Base-by-base conservation (phyloP, 2,888 invertebrate genomes). In the Eristalinus aeneus region DNA sequence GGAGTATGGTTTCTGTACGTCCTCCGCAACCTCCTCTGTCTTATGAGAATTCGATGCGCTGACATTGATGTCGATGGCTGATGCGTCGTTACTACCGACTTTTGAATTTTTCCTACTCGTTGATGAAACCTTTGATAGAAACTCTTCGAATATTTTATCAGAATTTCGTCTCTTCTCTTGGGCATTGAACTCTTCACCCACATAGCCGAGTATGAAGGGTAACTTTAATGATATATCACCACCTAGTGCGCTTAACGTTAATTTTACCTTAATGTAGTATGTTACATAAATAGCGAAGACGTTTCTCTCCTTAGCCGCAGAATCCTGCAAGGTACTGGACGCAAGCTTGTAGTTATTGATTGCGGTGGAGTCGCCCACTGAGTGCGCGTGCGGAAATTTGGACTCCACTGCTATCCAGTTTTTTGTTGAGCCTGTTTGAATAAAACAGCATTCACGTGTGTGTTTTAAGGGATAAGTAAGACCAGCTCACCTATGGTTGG, bases 321-420 rank as follows among this genome's bases (percentile, higher is more conserved):
- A 90, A 89, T 88, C 89, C 46, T 89, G 88, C 54, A 88, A 88
- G 20, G 89, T 89, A 82, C 89, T 90, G 6, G 89, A 89, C 36
- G 90, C 90, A n/a, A 90, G 87, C 84, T 89, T 89, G 56, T 87
- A 89, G 23, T 85, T 88, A 64, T 80, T 88, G 65, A 87, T 79
- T 68, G 87, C 46, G 27, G 78, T 58, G 10, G 85, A 74, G n/a
- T 87, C 87, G n/a, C 88, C 67, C 22, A 84, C 73, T 46, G 46
- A 46, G 10, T 83, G 86, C 0, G 64, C 72, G 56, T 95, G 95
- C n/a, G 95, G 95, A 91, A 95, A 96, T 0, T 95, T 95, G 89
- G 96, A 96, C 91, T 97, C 96, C 8, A 97, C 93, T 0, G 97
- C 97, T 88, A 97, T 96, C 97, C 97, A 97, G 91, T 97, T 97